Percentiles rank a stretch among this genome's conserved stretches.
Conservation (phyloP, 2,888 invertebrate species). For the Lasioglossum calceatum region DNA sequence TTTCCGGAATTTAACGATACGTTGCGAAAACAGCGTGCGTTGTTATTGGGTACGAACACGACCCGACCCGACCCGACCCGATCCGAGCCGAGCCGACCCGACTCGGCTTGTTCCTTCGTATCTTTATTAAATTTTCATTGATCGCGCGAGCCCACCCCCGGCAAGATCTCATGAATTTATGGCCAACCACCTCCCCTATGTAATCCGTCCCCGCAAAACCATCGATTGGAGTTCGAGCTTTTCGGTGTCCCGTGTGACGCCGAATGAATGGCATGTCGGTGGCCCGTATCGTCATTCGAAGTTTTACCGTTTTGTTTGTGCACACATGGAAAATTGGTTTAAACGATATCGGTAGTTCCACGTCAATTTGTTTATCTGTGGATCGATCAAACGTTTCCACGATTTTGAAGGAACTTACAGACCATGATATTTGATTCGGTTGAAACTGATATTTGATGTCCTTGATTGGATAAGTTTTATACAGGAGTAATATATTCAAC, state of each 20-base stretch:
- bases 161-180: conserved; percentile 22
- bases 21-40: conserved; percentile 11
- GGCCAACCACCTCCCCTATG: neutral
- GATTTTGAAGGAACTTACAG: too few species aligned
- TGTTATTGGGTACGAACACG: neutral
- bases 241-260: neutral
- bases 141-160: conserved; percentile 8
- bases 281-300: neutral
- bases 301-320: neutral
- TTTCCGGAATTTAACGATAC: conserved; percentile 18
- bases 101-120: neutral
- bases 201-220: neutral
- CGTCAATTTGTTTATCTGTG: neutral
- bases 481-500: too few species aligned
- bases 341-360: neutral
- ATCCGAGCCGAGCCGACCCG: neutral
- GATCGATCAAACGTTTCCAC: too few species aligned
- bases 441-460: too few species aligned
- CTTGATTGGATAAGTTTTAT: too few species aligned
- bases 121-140: conserved; percentile 53
- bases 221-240: neutral
- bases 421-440: too few species aligned
- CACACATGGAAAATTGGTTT: neutral
- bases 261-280: too few species aligned
- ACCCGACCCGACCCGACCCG: too few species aligned